phyloP scores from a whole-genome alignment of 2,113 vertebrate species.

The Nanorana parkeri region DNA sequence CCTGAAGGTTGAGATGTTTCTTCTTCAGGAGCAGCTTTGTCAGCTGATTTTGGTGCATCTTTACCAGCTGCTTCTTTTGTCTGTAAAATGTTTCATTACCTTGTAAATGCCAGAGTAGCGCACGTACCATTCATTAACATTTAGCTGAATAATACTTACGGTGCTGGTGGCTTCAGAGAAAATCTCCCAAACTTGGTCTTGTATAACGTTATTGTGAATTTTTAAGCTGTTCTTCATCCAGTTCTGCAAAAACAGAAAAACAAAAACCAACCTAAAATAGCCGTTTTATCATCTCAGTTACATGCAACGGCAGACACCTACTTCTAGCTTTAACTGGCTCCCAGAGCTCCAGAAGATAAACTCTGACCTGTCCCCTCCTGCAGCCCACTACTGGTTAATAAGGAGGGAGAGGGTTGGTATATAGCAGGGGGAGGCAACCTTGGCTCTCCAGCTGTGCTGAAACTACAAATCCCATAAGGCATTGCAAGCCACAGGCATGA shows the following conservation, averaged over 20 bases:
- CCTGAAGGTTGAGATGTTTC: background rate
- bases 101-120: slow-evolving; percentile 16
- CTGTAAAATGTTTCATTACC: slow-evolving; percentile 1
- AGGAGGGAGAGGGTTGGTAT: too few relatives aligned
- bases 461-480: too few relatives aligned
- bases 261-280: background rate
- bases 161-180: slow-evolving; percentile 77
- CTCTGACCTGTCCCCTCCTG: too few relatives aligned
- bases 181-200: slow-evolving; percentile 90
- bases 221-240: slow-evolving; percentile 96
- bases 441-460: too few relatives aligned
- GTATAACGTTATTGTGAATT: slow-evolving; percentile 74
- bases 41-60: slow-evolving; percentile 41
- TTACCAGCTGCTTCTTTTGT: slow-evolving; percentile 59
- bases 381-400: too few relatives aligned
- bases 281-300: too few relatives aligned
- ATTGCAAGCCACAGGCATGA: too few relatives aligned
- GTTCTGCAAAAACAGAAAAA: slow-evolving; percentile 74
- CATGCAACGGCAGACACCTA: too few relatives aligned
- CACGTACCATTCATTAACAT: too few relatives aligned
- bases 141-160: slow-evolving; percentile 72
- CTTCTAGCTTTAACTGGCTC: too few relatives aligned
- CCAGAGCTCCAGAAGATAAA: too few relatives aligned
- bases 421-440: too few relatives aligned
- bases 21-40: slow-evolving; percentile 9